Evolutionary conservation across 2,797 vertebrate genomes (phyloP), one percentile per base, ranked within the genome.

Genomic region (Lemur catta): DNA sequence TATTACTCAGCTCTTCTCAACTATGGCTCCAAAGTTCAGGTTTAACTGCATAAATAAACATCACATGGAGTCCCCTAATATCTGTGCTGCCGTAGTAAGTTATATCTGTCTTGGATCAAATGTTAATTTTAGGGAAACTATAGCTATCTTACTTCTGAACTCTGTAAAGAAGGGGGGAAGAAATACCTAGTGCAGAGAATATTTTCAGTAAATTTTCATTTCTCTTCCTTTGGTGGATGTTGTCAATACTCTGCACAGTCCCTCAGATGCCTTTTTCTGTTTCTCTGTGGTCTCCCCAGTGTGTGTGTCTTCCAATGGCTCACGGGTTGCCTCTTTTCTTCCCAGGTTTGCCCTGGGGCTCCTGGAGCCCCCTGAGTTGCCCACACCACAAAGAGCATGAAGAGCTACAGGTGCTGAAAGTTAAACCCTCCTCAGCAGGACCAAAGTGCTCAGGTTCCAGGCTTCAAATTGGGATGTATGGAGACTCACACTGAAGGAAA

Each of bases 51-150:
- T 24, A 87, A 67, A 93, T 22, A 84, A 63, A 94, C 17, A 33
- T 59, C 55, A 9, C 76, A 35, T 55, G 52, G 48, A 94, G 48
- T 46, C 67, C 30, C n/a, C 6, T 55, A 80, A 35, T 26, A 93
- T 89, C 87, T 93, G 97, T 99, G 99, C 99, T 97, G 99, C 99
- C 93, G 99, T 99, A 98, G 99, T 99, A 97, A 99, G 98, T 97
- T 99, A 99, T 80, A 99, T 99, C 98, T 99, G 99, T 97, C 99
- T 98, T 3, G 99, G 99, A 98, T 99, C 99, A 98, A 99, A 99
- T 30, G 99, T 99, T 98, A 99, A 98, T 98, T 99, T 99, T 99
- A 75, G 99, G 99, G 97, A 99, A 99, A 99, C 99, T 96, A 99
- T 99, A n/a, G 99, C 99, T 97, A 99, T 99, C 98, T 99, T 98